Evolutionary conservation across 2,113 vertebrate species (phyloP), one percentile per base, ranked within the genome.

Genomic region (Abramis brama): DNA sequence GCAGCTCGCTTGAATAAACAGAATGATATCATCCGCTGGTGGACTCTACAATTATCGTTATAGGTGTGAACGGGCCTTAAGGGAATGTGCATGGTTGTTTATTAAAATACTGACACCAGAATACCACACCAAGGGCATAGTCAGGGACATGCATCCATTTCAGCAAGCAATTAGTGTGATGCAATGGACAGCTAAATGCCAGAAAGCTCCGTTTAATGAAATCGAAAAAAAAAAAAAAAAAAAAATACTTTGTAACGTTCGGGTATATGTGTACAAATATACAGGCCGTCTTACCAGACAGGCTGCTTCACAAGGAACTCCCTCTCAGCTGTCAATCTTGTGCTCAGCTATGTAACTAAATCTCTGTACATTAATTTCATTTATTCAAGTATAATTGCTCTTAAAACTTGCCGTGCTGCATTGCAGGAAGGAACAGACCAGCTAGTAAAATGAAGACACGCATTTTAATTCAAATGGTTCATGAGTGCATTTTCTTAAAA

Each of bases 41-140:
- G 55, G 55, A 21, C 19, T 1, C 21, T 57, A 55, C 52, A 57
- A 7, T 23, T 57, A 21, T 57, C 19, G 19, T 57, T 21, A 8
- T 52, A 43, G 4, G 55, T 57, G 55, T 57, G 19, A 57, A 57
- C 2, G 2, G 55, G 19, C 55, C 19, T 57, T 57, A 95, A 93
- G 94, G 93, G 95, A 96, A 95, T 96, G 91, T 94, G 96, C 93
- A 96, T 93, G 94, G 94, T 94, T 95, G 94, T 96, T 96, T 89
- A 89, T 90, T 88, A 87, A 89, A 96, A 92, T 88, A 91, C 89
- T 90, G 60, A 66, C 39, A 85, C 43, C 43, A 43, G 43, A 43
- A 43, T 74, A 64, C 47, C 47, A 88, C 86, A 90, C 89, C 86
- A 88, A 84, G 71, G 84, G 68, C 89, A 90, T 52, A 23, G 88